Conservation (phyloP, 2,113 vertebrate species). For the Syngnathus typhle region DNA sequence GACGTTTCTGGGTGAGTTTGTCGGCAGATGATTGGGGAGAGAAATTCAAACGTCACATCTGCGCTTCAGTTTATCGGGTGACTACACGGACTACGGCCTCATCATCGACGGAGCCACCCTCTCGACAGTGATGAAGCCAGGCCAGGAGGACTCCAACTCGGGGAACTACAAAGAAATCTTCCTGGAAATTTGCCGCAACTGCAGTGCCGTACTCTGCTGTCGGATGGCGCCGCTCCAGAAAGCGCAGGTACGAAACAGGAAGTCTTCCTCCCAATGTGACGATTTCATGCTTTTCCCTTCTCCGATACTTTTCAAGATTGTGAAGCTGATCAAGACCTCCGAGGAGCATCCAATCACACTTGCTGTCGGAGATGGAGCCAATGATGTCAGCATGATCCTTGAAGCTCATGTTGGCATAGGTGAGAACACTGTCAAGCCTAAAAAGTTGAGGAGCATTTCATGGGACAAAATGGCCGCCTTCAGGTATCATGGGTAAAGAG, state of each 20-base stretch:
- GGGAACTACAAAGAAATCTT: conserved; percentile 91
- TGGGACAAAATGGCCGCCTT: neutral
- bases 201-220: conserved; percentile 93
- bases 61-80: conserved; percentile 78
- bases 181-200: conserved; percentile 93
- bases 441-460: neutral
- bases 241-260: conserved; percentile 77
- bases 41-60: too few relatives aligned
- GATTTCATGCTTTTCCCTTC: neutral
- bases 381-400: conserved; percentile 99
- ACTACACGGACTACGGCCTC: conserved; percentile 88
- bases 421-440: conserved; percentile 51
- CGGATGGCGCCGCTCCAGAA: conserved; percentile 97
- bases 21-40: neutral
- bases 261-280: too few relatives aligned
- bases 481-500: conserved; percentile 93
- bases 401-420: conserved; percentile 97
- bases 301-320: conserved; percentile 72
- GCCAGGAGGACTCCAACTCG: conserved; percentile 78
- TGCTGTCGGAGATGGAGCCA: conserved; percentile 90
- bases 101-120: conserved; percentile 95
- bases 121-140: conserved; percentile 86
- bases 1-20: conserved; percentile 81
- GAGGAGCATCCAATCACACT: conserved; percentile 92
- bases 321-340: conserved; percentile 92